Conservation (phyloP, 2,797 vertebrate species). For the Enteromius unitaeniatus region DNA sequence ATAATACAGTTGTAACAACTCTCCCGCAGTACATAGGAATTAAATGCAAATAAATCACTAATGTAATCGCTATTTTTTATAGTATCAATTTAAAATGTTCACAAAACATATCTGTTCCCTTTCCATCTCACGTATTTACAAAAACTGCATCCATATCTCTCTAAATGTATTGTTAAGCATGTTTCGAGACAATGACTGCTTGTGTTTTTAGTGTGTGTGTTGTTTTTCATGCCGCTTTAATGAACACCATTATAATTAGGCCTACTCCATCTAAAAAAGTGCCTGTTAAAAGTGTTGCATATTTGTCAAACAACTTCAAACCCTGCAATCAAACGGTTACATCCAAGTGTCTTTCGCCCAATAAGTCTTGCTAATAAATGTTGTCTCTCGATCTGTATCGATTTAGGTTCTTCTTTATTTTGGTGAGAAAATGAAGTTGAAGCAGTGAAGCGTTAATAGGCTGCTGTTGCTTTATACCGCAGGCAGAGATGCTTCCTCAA, state of each 20-base stretch:
- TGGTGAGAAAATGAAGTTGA: slow-evolving; percentile 39
- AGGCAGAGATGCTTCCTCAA: slow-evolving; percentile 36
- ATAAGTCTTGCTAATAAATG: slow-evolving; percentile 29
- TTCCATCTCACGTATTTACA: slow-evolving; percentile 45
- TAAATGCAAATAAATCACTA: neutral
- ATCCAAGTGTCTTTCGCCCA: neutral
- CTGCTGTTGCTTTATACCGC: slow-evolving; percentile 22
- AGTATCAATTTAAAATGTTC: neutral
- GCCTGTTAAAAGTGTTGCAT: neutral
- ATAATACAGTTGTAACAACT: neutral
- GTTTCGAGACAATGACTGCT: neutral
- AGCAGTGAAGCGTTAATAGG: slow-evolving; percentile 38
- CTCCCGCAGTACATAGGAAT: neutral
- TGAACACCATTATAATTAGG: neutral
- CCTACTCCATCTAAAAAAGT: neutral
- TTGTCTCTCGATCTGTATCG: slow-evolving; percentile 26
- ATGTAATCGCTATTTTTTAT: neutral
- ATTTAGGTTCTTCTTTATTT: slow-evolving; percentile 13
- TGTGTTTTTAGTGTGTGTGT: neutral
- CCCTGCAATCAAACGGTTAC: neutral
- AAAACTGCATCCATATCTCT: neutral
- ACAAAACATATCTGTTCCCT: slow-evolving; percentile 12
- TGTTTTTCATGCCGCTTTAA: neutral
- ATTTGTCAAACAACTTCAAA: neutral
- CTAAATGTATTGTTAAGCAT: neutral